Percentiles rank a stretch among this genome's conserved stretches.
These are phyloP conservation scores for Porites cylindrica DNA, from an alignment of 92 coral and sea anemone species.

Conservation along the genomic window DNA sequence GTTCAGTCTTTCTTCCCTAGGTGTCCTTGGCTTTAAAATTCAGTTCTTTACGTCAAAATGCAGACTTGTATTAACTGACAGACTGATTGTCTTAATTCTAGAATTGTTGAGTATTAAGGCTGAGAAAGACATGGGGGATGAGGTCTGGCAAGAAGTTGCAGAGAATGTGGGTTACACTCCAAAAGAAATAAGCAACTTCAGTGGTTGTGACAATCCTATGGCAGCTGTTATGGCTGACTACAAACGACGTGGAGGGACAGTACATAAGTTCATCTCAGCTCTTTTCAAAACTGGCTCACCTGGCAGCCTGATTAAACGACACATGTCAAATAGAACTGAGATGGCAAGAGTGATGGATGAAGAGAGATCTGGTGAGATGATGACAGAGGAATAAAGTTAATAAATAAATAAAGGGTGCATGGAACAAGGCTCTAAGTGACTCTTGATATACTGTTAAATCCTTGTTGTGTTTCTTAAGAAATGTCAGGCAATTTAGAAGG, in stretches of 20 bases:
- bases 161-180: conserved; percentile 88
- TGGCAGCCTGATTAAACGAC: conserved; percentile 6
- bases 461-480: too few relatives aligned
- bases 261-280: conserved; percentile 88
- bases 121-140: conserved; percentile 96
- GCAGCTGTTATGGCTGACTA: conserved; percentile 85
- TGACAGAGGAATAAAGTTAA: not conserved
- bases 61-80: too few relatives aligned
- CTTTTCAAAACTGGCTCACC: conserved; percentile 84
- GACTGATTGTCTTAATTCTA: conserved; percentile 16
- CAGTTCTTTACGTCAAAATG: too few relatives aligned
- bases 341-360: conserved; percentile 12
- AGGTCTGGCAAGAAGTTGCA: conserved; percentile 95
- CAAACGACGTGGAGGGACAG: conserved; percentile 92
- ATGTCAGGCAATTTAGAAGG: too few relatives aligned
- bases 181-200: conserved; percentile 80
- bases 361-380: conserved; percentile 35
- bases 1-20: too few relatives aligned
- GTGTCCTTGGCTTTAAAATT: too few relatives aligned
- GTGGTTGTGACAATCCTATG: conserved; percentile 72
- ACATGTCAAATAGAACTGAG: not conserved
- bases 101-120: conserved; percentile 86
- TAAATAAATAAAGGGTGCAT: too few relatives aligned
- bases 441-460: too few relatives aligned
- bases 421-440: too few relatives aligned